Conservation (phyloP, 1,140 invertebrate species). For the Drosophila persimilis region DNA sequence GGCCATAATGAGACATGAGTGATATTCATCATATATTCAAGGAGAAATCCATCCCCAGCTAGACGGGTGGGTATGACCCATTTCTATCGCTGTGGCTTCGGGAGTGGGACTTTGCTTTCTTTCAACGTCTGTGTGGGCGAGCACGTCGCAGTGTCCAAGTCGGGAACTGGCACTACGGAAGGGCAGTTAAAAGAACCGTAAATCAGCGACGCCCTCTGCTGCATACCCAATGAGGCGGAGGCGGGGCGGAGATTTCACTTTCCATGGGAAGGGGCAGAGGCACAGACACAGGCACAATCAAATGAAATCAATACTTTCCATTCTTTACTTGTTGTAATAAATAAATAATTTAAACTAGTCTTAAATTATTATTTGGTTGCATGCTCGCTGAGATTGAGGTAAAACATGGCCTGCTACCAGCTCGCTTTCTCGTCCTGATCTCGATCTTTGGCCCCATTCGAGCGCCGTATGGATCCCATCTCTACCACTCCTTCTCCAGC, state of each 20-base stretch:
- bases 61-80: constrained; percentile 44
- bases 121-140: constrained; percentile 38
- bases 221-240: constrained; percentile 58
- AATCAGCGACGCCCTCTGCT: constrained; percentile 44
- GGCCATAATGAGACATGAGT: constrained; percentile 56
- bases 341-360: constrained; percentile 76
- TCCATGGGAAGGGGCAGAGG: constrained; percentile 25
- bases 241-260: constrained; percentile 66
- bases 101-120: constrained; percentile 48
- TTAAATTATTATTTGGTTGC: constrained; percentile 82
- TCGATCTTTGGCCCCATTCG: neutral
- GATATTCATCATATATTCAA: constrained; percentile 1
- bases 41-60: constrained; percentile 51
- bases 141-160: constrained; percentile 29
- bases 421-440: constrained; percentile 26
- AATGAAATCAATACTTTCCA: constrained; percentile 26
- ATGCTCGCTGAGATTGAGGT: constrained; percentile 71
- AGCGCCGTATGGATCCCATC: too few species aligned
- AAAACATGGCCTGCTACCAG: constrained; percentile 57
- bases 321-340: constrained; percentile 42
- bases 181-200: constrained; percentile 68
- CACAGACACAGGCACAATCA: constrained; percentile 14
- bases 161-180: constrained; percentile 39
- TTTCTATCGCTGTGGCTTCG: constrained; percentile 25
- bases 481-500: constrained; percentile 81